These are phyloP conservation scores for Gortyna flavago DNA, from an alignment of 2,888 invertebrate species.

Conservation along the genomic window DNA sequence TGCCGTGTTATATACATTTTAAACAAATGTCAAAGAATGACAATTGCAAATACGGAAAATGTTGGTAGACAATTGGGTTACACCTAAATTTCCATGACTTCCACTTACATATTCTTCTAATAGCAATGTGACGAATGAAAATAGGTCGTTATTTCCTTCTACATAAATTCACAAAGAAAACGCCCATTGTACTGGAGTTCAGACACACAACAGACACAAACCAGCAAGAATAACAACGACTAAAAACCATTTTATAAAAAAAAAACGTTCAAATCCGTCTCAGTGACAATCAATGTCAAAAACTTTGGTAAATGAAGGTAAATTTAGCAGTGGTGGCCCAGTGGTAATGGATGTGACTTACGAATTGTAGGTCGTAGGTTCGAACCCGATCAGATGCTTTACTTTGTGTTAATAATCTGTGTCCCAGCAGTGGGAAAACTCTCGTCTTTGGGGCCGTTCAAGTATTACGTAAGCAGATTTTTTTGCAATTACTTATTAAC, in stretches of 20 bases:
- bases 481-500: too few relatives aligned
- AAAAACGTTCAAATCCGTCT: too few relatives aligned
- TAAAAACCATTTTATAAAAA: background rate
- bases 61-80: background rate
- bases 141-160: background rate
- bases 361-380: too few relatives aligned
- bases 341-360: too few relatives aligned
- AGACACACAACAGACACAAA: background rate
- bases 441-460: too few relatives aligned
- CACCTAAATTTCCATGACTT: background rate
- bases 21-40: background rate
- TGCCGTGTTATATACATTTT: background rate
- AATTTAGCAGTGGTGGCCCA: too few relatives aligned
- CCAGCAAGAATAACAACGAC: background rate
- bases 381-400: too few relatives aligned
- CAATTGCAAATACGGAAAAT: background rate
- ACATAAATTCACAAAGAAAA: background rate
- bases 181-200: background rate
- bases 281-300: too few relatives aligned
- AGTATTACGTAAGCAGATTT: too few relatives aligned
- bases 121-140: background rate
- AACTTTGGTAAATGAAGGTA: too few relatives aligned
- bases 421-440: too few relatives aligned
- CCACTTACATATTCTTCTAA: background rate
- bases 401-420: too few relatives aligned